These are phyloP conservation scores for Tichodroma muraria DNA, from an alignment of 2,113 vertebrate genomes.

Conservation along the genomic window DNA sequence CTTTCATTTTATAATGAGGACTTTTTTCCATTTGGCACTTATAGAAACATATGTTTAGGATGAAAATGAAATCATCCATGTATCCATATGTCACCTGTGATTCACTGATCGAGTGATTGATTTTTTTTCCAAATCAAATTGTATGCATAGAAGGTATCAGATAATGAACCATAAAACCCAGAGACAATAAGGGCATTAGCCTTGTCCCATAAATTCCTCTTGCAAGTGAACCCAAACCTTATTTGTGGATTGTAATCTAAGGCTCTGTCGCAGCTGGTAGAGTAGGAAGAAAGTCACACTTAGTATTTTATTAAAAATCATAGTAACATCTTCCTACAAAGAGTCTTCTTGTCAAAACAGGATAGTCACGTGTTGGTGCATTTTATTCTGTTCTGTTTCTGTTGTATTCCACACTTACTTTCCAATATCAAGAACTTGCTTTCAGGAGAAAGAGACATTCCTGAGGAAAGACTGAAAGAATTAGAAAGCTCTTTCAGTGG, in stretches of 20 bases:
- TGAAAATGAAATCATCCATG: background rate
- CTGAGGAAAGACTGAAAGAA: background rate
- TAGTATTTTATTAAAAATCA: conserved; percentile 4
- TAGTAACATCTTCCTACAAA: conserved; percentile 34
- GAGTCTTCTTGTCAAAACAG: background rate
- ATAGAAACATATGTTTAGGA: background rate
- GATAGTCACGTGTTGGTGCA: background rate
- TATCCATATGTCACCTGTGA: background rate
- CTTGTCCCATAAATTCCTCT: background rate
- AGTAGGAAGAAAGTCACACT: background rate
- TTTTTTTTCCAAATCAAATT: background rate
- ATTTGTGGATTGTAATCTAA: background rate
- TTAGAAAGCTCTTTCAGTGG: background rate
- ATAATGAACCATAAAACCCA: background rate
- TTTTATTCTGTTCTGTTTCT: background rate
- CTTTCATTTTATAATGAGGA: background rate
- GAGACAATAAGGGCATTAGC: background rate
- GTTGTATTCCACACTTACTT: background rate
- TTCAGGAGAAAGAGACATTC: background rate
- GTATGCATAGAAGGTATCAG: background rate
- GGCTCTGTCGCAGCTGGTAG: background rate
- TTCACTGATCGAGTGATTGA: background rate
- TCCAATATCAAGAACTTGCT: background rate
- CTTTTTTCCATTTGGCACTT: background rate
- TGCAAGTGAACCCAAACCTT: background rate